Percentiles rank a stretch among this genome's conserved stretches.
Conservation (phyloP, 2,113 vertebrate genomes). For the Mirza zaza region DNA sequence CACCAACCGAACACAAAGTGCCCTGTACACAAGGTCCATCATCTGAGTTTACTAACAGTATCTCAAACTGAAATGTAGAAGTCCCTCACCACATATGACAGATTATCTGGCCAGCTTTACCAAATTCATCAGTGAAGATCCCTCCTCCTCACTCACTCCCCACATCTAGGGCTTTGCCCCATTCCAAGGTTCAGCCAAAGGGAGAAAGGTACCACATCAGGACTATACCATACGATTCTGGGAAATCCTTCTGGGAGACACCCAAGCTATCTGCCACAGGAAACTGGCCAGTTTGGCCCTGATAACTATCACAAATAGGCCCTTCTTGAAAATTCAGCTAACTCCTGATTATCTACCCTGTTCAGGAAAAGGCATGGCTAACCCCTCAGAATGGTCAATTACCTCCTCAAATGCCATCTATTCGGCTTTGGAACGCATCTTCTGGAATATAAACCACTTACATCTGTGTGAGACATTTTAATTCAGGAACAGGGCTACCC, state of each 20-base stretch:
- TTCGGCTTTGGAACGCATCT: not conserved
- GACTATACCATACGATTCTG: not conserved
- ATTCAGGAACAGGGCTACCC: not conserved
- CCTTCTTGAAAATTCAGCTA: constrained; percentile 1
- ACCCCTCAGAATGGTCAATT: not conserved
- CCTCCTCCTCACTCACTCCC: not conserved
- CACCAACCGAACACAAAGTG: not conserved
- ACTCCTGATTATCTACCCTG: not conserved
- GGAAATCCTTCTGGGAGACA: not conserved
- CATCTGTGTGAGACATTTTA: not conserved
- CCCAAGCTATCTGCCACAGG: not conserved
- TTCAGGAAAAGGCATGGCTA: not conserved
- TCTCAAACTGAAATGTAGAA: not conserved
- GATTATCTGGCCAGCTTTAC: not conserved
- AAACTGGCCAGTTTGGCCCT: not conserved
- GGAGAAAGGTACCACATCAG: not conserved
- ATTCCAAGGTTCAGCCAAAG: not conserved
- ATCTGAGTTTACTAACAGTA: not conserved
- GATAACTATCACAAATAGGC: not conserved
- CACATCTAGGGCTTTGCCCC: not conserved
- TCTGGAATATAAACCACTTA: not conserved
- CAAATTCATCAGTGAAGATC: not conserved
- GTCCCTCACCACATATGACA: not conserved
- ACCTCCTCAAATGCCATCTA: not conserved
- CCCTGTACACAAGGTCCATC: not conserved